A percentile compares a stretch with the other conserved stretches of the same genome.
Conservation (phyloP, 1,140 invertebrate genomes). For the Drosophila mayri region DNA sequence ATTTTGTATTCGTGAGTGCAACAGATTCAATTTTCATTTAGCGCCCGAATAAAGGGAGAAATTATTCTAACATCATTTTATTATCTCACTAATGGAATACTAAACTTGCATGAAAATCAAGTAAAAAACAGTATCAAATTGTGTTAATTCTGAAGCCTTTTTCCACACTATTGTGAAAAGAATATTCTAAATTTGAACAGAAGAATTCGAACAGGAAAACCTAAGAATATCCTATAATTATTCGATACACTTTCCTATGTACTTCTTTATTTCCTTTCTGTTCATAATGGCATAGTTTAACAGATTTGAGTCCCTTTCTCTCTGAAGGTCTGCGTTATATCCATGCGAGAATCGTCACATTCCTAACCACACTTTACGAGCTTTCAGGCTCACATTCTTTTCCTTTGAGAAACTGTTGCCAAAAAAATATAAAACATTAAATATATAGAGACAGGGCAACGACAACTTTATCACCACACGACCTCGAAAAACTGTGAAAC, state of each 20-base stretch:
- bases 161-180: background rate
- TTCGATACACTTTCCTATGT: background rate
- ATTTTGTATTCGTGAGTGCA: conserved; percentile 27
- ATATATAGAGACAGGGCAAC: conserved; percentile 13
- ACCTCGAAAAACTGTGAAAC: conserved; percentile 81
- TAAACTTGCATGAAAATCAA: background rate
- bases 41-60: conserved; percentile 15
- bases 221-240: too few relatives aligned
- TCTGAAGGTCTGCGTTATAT: conserved; percentile 12
- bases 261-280: background rate
- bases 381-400: background rate
- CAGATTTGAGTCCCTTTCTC: conserved; percentile 27
- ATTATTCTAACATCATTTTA: conserved; percentile 23
- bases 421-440: background rate
- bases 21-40: conserved; percentile 44
- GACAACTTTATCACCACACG: conserved; percentile 72
- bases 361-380: conserved; percentile 64
- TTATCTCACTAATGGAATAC: conserved; percentile 15
- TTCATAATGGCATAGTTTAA: conserved; percentile 43
- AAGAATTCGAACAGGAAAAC: background rate
- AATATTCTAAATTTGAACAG: background rate
- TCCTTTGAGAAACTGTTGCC: conserved; percentile 43
- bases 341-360: conserved; percentile 26
- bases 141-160: background rate
- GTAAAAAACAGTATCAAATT: background rate